These are phyloP conservation scores for Heterodera carotae DNA, from an alignment of 1,140 invertebrate genomes.

Conservation along the genomic window DNA sequence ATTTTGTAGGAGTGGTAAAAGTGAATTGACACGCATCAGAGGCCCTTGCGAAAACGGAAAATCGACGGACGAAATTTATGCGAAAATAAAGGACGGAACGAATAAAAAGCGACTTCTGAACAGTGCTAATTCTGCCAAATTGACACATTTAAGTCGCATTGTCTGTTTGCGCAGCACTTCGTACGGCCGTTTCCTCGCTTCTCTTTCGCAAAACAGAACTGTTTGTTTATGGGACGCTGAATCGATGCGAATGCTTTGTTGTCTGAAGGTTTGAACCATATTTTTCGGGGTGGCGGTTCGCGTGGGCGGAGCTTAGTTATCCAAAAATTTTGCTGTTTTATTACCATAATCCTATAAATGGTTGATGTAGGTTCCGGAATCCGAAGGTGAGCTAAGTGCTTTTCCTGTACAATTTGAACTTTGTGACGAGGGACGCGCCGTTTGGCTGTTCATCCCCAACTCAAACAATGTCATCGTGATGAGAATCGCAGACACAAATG, in stretches of 20 bases:
- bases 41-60: not conserved
- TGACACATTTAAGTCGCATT: not conserved
- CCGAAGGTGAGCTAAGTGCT: not conserved
- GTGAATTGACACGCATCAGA: slow-evolving; percentile 4
- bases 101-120: not conserved
- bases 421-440: slow-evolving; percentile 25
- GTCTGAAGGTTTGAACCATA: slow-evolving; percentile 8
- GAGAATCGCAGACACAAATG: not conserved
- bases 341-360: not conserved
- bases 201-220: slow-evolving; percentile 9
- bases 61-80: not conserved
- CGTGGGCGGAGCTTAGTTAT: not conserved
- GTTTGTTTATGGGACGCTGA: slow-evolving; percentile 23
- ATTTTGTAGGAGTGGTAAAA: slow-evolving; percentile 20
- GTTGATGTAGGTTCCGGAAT: not conserved
- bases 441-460: slow-evolving; percentile 27
- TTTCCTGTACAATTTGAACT: slow-evolving; percentile 19
- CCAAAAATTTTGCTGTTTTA: not conserved
- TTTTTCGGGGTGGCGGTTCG: too few species aligned
- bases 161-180: slow-evolving; percentile 11
- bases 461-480: slow-evolving; percentile 22
- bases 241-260: slow-evolving; percentile 16
- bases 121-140: not conserved
- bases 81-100: not conserved
- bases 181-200: slow-evolving; percentile 25